A percentile compares a stretch with the other conserved stretches of the same genome.
phyloP scores from a whole-genome alignment of 2,888 invertebrate genomes.

The Tenthredo scrophulariae region DNA sequence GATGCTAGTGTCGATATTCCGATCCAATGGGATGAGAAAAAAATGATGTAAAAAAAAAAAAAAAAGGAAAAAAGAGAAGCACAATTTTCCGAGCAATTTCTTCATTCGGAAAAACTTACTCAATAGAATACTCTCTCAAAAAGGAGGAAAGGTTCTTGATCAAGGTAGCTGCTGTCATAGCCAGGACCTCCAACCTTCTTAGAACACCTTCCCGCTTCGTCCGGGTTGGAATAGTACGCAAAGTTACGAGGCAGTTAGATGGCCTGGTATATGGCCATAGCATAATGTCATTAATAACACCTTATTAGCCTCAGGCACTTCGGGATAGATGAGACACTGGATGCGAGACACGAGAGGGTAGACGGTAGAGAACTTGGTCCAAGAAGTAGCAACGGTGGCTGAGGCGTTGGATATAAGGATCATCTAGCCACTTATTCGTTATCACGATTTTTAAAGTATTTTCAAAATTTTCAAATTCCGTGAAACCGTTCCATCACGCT shows the following conservation, averaged over 20 bases:
- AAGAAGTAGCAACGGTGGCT: slow-evolving; percentile 33
- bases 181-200: neutral
- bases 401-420: neutral
- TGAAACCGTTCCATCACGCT: no score
- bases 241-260: slow-evolving; percentile 66
- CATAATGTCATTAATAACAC: slow-evolving; percentile 71
- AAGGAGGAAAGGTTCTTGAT: neutral
- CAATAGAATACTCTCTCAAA: no score
- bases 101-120: no score
- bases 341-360: slow-evolving; percentile 44
- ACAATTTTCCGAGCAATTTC: no score
- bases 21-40: no score
- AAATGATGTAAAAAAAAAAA: no score
- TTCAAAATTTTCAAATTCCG: no score
- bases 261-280: slow-evolving; percentile 58
- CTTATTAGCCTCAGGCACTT: slow-evolving; percentile 68
- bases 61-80: no score
- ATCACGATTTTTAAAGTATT: neutral
- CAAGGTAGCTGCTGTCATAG: neutral
- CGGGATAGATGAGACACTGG: slow-evolving; percentile 66
- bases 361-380: slow-evolving; percentile 60
- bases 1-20: no score
- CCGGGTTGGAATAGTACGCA: slow-evolving; percentile 64
- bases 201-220: neutral
- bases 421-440: neutral